These are phyloP conservation scores for Paradoxurus hermaphroditus DNA, from an alignment of 2,113 vertebrate genomes.

Conservation along the genomic window DNA sequence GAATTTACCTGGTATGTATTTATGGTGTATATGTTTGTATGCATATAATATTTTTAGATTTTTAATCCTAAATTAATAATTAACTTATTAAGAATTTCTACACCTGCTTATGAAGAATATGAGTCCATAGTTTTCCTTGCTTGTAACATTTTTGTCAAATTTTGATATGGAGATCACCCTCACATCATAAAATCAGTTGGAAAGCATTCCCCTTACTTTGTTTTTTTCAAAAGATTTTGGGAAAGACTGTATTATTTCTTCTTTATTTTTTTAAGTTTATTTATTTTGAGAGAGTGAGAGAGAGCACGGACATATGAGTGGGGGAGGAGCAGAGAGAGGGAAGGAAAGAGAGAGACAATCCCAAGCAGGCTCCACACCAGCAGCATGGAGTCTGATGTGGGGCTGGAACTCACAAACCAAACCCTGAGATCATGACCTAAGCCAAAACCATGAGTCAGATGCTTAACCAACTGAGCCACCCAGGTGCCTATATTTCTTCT, in stretches of 20 bases:
- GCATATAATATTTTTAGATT: not conserved
- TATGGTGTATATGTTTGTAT: not conserved
- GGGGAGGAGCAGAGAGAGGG: too few relatives aligned
- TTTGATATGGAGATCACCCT: not conserved
- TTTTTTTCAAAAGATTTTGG: not conserved
- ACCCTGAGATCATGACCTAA: too few relatives aligned
- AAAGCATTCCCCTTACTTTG: not conserved
- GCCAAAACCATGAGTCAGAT: too few relatives aligned
- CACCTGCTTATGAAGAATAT: not conserved
- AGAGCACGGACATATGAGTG: too few relatives aligned
- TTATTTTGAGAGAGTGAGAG: too few relatives aligned
- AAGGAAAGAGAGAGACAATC: too few relatives aligned
- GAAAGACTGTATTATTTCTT: not conserved
- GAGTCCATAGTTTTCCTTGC: not conserved
- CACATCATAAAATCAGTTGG: not conserved
- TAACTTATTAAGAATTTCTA: not conserved
- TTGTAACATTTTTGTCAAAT: not conserved
- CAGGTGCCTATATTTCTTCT: too few relatives aligned
- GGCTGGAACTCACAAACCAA: too few relatives aligned
- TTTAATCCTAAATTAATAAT: not conserved
- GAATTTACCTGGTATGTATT: not conserved
- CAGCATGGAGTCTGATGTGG: too few relatives aligned
- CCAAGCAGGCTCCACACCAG: too few relatives aligned
- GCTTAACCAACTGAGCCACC: too few relatives aligned
- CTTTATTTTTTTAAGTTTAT: too few relatives aligned